Percentiles rank a stretch among this genome's conserved stretches.
phyloP scores from a whole-genome alignment of 2,888 invertebrate genomes.

The Lymantria dispar region DNA sequence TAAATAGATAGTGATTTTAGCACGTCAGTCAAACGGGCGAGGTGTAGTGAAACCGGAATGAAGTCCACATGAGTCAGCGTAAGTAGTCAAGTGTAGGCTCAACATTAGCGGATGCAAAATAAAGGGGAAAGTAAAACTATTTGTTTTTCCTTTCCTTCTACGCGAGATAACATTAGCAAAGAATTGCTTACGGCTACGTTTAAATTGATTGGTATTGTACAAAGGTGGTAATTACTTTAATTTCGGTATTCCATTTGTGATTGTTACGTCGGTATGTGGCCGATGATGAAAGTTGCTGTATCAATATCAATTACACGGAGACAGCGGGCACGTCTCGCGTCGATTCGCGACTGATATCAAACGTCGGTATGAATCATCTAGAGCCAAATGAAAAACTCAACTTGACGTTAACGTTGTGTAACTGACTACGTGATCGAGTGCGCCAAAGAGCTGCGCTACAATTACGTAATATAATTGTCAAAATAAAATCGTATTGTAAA shows the following conservation, averaged over 20 bases:
- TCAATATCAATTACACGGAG: conserved; percentile 57
- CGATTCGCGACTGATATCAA: conserved; percentile 36
- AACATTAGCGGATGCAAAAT: conserved; percentile 72
- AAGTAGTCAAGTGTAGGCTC: conserved; percentile 52
- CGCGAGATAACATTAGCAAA: conserved; percentile 52
- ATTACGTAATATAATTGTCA: conserved; percentile 75
- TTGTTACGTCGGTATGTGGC: conserved; percentile 52
- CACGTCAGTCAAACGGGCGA: conserved; percentile 58
- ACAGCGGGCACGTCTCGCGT: conserved; percentile 44
- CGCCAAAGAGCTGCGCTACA: conserved; percentile 54
- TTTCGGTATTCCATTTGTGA: conserved; percentile 47
- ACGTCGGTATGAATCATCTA: conserved; percentile 56
- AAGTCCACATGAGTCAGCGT: conserved; percentile 69
- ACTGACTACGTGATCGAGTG: conserved; percentile 74
- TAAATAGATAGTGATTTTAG: conserved; percentile 33
- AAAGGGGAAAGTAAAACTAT: conserved; percentile 79
- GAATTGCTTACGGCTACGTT: conserved; percentile 36
- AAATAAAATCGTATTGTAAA: conserved; percentile 66
- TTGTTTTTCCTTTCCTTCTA: conserved; percentile 70
- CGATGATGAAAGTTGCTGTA: conserved; percentile 67
- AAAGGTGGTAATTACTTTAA: conserved; percentile 51
- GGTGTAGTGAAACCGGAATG: conserved; percentile 72
- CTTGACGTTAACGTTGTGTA: conserved; percentile 70
- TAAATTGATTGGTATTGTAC: conserved; percentile 29
- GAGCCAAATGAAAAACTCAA: conserved; percentile 60